These are phyloP conservation scores for Zoanthus solanderi DNA, from an alignment of 92 coral and sea anemone genomes.

Conservation along the genomic window DNA sequence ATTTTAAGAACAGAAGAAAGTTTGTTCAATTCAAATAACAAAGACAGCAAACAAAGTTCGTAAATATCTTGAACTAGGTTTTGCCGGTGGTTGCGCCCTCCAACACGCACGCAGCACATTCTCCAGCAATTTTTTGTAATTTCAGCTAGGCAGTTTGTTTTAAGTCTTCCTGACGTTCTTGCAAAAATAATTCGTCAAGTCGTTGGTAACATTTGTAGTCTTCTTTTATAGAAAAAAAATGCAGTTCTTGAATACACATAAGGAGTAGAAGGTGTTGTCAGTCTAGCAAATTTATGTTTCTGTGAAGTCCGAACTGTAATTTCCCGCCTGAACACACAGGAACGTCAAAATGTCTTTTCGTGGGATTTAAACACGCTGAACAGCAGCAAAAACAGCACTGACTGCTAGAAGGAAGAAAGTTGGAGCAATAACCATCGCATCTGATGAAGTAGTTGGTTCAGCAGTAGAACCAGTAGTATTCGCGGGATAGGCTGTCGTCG, in stretches of 20 bases:
- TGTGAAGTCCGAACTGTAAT: background rate
- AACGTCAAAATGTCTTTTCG: background rate
- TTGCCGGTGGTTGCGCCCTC: conserved; percentile 43
- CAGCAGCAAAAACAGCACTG: conserved; percentile 36
- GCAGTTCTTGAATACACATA: conserved; percentile 7
- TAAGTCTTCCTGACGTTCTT: background rate
- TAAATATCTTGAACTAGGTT: conserved; percentile 23
- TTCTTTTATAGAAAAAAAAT: background rate
- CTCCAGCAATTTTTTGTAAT: background rate
- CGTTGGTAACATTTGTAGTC: background rate
- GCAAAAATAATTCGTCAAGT: conserved; percentile 28
- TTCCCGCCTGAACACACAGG: background rate
- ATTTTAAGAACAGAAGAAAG: background rate
- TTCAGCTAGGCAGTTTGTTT: conserved; percentile 4
- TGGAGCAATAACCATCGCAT: background rate
- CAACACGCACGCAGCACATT: conserved; percentile 40
- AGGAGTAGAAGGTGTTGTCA: conserved; percentile 23
- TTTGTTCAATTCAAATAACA: background rate
- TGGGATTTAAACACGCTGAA: conserved; percentile 26
- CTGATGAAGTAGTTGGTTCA: background rate
- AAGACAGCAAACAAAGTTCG: conserved; percentile 43
- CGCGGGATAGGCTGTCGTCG: background rate
- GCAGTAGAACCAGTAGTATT: background rate
- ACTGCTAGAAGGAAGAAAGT: conserved; percentile 24
- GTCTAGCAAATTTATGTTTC: background rate